Evolutionary conservation across 2,797 vertebrate genomes (phyloP), one percentile per base, ranked within the genome.

Genomic region (Epinephelus coioides): DNA sequence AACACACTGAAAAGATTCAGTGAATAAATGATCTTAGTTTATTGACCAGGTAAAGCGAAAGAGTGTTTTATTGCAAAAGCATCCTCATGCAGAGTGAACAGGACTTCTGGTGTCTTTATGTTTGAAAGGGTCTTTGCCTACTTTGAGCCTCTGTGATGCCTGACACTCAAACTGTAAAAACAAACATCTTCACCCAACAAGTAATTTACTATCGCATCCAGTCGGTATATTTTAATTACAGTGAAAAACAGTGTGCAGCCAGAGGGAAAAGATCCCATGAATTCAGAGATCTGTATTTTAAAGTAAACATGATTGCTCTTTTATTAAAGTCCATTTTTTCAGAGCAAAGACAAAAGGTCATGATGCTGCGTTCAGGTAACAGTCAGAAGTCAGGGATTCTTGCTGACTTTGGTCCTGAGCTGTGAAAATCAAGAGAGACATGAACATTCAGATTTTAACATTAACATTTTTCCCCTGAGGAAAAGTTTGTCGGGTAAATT

Each of bases 41-140:
- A 46, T 38, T 44, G 46, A 70, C n/a, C 19, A 49, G 3, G 53
- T 65, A 2, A 43, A 56, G 54, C 43, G 12, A 6, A 30, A 12
- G 3, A 21, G 27, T 38, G 38, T 17, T 81, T 64, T 51, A 56
- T 68, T 71, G 15, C 13, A 68, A 75, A 83, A 61, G 30, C 17
- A 6, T 69, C 59, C 46, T 87, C 85, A 91, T 88, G 88, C 86
- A 82, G 47, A 60, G 43, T 55, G 44, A 79, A 60, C 76, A 55
- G 61, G 66, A 59, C 53, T 25, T 51, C n/a, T 34, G 15, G 8
- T 18, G 2, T 57, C 12, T 21, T 59, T 27, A 17, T 56, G 7
- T 23, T 53, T 54, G 5, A 17, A 38, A 63, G 15, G 17, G 8
- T 8, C 14, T 1, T 43, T 34, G 40, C 13, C 21, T 53, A 64